These are phyloP conservation scores for Nesogale talazaci DNA, from an alignment of 2,113 vertebrate genomes.

Conservation along the genomic window DNA sequence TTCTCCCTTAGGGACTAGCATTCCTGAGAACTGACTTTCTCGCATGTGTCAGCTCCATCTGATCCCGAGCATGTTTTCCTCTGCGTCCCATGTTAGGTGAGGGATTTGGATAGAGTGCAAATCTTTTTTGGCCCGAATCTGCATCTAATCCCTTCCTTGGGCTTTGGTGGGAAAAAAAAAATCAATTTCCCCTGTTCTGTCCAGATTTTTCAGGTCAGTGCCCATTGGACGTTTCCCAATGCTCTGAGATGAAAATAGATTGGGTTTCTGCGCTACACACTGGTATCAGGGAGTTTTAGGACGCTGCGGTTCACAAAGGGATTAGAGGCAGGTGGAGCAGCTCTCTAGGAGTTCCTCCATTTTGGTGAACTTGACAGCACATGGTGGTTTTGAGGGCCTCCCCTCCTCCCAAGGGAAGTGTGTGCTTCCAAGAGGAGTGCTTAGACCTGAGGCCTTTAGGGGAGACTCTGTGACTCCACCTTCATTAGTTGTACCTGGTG, in stretches of 20 bases:
- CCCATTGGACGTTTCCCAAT: conserved; percentile 77
- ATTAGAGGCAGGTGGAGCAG: conserved; percentile 51
- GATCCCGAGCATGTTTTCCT: not conserved
- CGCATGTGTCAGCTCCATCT: not conserved
- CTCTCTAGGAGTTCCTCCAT: conserved; percentile 37
- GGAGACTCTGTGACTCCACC: conserved; percentile 19
- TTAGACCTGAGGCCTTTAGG: conserved; percentile 52
- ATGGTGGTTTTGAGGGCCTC: not conserved
- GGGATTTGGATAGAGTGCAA: conserved; percentile 72
- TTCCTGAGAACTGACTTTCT: conserved; percentile 61
- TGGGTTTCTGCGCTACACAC: conserved; percentile 67
- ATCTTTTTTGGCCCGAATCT: conserved; percentile 80
- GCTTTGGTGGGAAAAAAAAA: conserved; percentile 83
- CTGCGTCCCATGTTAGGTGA: conserved; percentile 57
- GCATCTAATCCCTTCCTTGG: conserved; percentile 80
- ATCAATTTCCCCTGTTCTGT: conserved; percentile 83
- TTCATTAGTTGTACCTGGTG: conserved; percentile 35
- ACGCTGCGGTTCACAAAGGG: conserved; percentile 60
- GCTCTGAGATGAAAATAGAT: conserved; percentile 72
- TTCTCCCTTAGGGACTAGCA: conserved; percentile 44
- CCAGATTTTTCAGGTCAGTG: conserved; percentile 82
- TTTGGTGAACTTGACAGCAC: conserved; percentile 61
- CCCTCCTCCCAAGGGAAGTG: conserved; percentile 32
- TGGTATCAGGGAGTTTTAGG: conserved; percentile 67
- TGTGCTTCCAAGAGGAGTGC: conserved; percentile 55